Evolutionary conservation across 2,888 invertebrate species (phyloP).

Genomic region (Eupithecia tripunctaria): DNA sequence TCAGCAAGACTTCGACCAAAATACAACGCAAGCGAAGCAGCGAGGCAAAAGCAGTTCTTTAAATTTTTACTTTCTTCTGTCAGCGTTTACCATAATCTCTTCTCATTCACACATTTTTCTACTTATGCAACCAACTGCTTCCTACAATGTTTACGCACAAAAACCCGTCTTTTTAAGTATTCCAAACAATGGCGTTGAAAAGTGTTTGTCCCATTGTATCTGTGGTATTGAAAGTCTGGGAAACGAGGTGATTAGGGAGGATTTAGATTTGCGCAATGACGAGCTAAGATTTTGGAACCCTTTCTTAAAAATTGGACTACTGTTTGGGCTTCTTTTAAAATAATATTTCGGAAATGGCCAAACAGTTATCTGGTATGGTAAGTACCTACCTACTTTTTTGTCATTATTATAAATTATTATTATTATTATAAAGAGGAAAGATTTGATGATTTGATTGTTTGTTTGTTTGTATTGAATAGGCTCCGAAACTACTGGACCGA

Average conservation of each 20-base stretch:
- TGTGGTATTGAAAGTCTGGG: conserved; percentile 37
- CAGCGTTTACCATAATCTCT: background rate
- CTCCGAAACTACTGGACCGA: too few species aligned
- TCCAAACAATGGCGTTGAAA: conserved; percentile 38
- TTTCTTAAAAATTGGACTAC: background rate
- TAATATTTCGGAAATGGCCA: background rate
- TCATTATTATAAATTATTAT: too few species aligned
- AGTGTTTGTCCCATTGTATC: conserved; percentile 31
- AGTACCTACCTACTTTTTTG: too few species aligned
- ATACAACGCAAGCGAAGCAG: background rate
- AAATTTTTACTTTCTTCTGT: background rate
- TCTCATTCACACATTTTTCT: conserved; percentile 16
- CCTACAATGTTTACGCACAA: conserved; percentile 30
- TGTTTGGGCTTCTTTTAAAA: background rate
- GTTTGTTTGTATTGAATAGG: too few species aligned
- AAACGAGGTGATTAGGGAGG: conserved; percentile 38
- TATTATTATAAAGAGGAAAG: too few species aligned
- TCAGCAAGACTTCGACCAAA: background rate
- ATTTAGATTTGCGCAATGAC: conserved; percentile 25
- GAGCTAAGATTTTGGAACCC: background rate
- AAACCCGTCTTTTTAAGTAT: conserved; percentile 23
- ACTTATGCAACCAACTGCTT: conserved; percentile 22
- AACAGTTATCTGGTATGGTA: background rate
- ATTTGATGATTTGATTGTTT: too few species aligned
- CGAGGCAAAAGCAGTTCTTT: background rate